phyloP scores from a whole-genome alignment of 2,113 vertebrate species.

The Passer montanus region DNA sequence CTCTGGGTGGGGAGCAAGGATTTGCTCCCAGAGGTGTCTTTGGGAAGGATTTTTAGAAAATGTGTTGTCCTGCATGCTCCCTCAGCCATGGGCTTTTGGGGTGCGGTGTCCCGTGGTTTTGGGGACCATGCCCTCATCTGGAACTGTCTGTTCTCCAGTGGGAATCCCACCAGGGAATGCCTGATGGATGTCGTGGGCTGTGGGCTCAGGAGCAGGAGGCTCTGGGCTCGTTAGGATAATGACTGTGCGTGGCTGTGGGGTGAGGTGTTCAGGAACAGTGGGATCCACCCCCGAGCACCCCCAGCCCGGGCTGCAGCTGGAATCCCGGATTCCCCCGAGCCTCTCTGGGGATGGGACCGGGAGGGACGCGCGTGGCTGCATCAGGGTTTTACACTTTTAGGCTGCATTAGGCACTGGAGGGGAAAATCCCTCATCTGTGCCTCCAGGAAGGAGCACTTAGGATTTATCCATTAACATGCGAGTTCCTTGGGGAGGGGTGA shows the following conservation, averaged over 20 bases:
- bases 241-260: fast-evolving
- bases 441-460: neutral
- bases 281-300: fast-evolving
- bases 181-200: fast-evolving
- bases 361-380: neutral
- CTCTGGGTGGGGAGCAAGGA: neutral
- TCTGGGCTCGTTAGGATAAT: neutral
- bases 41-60: neutral
- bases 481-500: neutral
- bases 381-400: neutral
- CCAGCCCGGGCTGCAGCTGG: neutral
- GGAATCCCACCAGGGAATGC: neutral
- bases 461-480: fast-evolving
- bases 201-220: neutral
- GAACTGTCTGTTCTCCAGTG: neutral
- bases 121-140: neutral
- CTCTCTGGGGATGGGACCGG: fast-evolving
- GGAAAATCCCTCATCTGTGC: neutral
- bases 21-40: neutral
- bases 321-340: neutral
- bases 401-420: neutral
- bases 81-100: neutral
- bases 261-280: neutral
- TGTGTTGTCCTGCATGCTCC: fast-evolving
- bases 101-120: neutral